Base-by-base conservation (phyloP, 1,140 invertebrate species). In the Drosophila oshimai region DNA sequence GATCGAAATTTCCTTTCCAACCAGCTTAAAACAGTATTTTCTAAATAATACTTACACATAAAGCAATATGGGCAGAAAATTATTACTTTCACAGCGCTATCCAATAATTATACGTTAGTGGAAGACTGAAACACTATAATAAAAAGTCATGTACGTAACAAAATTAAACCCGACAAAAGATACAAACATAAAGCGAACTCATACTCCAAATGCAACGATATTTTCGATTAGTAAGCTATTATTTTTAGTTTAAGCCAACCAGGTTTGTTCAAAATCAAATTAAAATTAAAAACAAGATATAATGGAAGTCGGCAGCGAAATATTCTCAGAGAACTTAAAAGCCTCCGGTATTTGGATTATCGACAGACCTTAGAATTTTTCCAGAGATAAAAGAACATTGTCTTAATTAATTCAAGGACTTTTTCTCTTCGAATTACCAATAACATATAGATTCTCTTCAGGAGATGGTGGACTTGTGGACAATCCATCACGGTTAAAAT, bases 101-200 rank as follows among this genome's bases (percentile, higher is more conserved):
- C 37, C 58, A 58, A 62, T 62, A 62, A 60, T 44, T 62, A 60
- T 61, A 60, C 53, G 53, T 62, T 62, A 62, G 58, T 62, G 58
- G 53, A 62, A 62, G 58, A 62, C 58, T 62, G 58, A 62, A 62
- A 60, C 28, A 58, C 37, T 54, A 20, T 54, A 58, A 54, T 58
- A 62, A 62, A 60, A 24, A 62, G 51, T 61, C 50, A 58, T 57
- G 58, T 61, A 61, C 57, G 36, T 57, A 61, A 61, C 28, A 6
- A 31, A 18, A 57, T 18, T 44, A 28, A 31, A 33, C 20, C 7
- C n/a, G 10, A 20, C 7, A 18, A 31, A 29, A 55, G 29, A 24
- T 33, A 7, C 4, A 51, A 55, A 15, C 41, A 26, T 26, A 44
- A 42, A 44, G 41, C 9, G n/a, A 44, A 18, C 41, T 51, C 39